Conservation (phyloP, 2,113 vertebrate genomes). For the Synodontis membranacea region DNA sequence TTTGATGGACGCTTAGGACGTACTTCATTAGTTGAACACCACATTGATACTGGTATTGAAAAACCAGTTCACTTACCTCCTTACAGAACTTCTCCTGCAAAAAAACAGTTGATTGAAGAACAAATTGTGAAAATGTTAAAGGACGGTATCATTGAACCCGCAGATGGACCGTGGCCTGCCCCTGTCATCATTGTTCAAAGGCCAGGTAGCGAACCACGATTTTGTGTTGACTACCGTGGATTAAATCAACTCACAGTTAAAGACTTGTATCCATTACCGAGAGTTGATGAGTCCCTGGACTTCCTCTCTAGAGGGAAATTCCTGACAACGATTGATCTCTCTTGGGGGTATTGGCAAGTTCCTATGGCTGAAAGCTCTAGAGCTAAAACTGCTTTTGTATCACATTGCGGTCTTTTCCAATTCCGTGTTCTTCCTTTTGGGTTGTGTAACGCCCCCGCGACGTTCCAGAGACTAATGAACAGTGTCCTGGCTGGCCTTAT, state of each 20-base stretch:
- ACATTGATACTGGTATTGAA: too few species aligned
- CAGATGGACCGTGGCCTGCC: not conserved
- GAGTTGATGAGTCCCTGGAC: not conserved
- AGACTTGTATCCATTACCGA: not conserved
- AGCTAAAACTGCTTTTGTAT: constrained; percentile 32
- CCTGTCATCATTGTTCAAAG: not conserved
- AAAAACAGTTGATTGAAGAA: not conserved
- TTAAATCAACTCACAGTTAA: not conserved
- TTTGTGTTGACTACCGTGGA: not conserved
- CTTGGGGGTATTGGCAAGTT: constrained; percentile 41
- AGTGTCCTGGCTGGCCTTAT: too few species aligned
- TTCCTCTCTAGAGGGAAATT: not conserved
- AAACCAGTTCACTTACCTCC: not conserved
- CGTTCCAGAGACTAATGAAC: not conserved
- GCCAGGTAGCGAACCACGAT: not conserved
- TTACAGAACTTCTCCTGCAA: not conserved
- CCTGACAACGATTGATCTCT: not conserved
- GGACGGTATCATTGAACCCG: not conserved
- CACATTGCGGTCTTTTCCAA: constrained; percentile 37
- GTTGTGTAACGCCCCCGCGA: not conserved
- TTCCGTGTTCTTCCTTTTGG: constrained; percentile 8
- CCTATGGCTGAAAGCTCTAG: not conserved
- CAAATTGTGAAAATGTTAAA: not conserved
- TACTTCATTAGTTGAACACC: too few species aligned
- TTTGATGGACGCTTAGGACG: too few species aligned